phyloP scores from a whole-genome alignment of 2,113 vertebrate species.

The Excalfactoria chinensis region DNA sequence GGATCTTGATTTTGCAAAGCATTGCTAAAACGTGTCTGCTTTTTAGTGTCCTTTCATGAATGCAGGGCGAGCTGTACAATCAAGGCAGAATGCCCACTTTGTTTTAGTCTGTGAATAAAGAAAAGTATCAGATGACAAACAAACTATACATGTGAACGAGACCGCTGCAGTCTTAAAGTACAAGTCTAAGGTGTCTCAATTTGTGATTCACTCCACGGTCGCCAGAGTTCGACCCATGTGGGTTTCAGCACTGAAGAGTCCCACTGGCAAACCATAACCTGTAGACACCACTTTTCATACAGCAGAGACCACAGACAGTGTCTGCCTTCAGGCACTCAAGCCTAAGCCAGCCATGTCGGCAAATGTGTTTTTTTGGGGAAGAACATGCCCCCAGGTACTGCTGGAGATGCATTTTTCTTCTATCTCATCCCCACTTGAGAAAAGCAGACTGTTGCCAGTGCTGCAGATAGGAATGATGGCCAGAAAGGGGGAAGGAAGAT shows the following conservation, averaged over 20 bases:
- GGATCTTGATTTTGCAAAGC: background rate
- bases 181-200: background rate
- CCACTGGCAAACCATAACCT: background rate
- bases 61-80: background rate
- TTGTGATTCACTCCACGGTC: background rate
- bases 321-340: background rate
- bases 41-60: background rate
- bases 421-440: background rate
- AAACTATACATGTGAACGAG: background rate
- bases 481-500: background rate
- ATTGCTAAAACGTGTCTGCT: background rate
- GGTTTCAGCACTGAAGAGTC: background rate
- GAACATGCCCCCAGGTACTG: rapidly evolving
- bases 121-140: background rate
- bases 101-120: background rate
- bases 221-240: background rate
- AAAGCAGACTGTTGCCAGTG: background rate
- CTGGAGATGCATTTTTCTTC: background rate
- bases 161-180: background rate
- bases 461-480: background rate
- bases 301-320: rapidly evolving
- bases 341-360: rapidly evolving
- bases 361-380: background rate
- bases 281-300: background rate
- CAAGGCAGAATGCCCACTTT: background rate